Base-by-base conservation (phyloP, 1,140 invertebrate species). In the Diabrotica virgifera region DNA sequence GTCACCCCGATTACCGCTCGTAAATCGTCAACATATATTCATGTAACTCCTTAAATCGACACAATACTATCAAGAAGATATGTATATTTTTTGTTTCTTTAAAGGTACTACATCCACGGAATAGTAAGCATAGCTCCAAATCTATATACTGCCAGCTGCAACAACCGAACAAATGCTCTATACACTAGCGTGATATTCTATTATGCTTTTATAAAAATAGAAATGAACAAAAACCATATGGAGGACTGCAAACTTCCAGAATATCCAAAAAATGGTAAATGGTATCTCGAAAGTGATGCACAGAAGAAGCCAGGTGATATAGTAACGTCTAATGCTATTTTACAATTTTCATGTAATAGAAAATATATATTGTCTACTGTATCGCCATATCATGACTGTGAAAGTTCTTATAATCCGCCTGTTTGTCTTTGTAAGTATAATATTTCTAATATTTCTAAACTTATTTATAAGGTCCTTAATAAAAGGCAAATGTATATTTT, bases 171-270 rank as follows among this genome's bases (percentile, higher is more conserved):
- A 51, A 69, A 70, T 53, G 64, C 72, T 24, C 50, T 74, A 0
- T 74, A 63, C 12, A 74, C 72, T 1, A 66, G 65, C 38, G 58
- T 74, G 14, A 61, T 54, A 10, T 24, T 0, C 5, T 70, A 74
- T 51, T 65, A 52, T 5, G 54, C 68, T 36, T 68, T 59, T 54
- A 59, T 68, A 13, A 50, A 61, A 40, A 12, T 14, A 6, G 24
- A 51, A 24, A 51, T 14, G 36, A 61, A 12, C 10, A 61, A 13
- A 50, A 35, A 61, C 7, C 35, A 14, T 50, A 5, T 52, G 7
- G 40, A 61, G n/a, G 59, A 61, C 6, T 61, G 59, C 37, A 52
- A 11, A 2, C 59, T 61, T n/a, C 59, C 59, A 11, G 9, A 40
- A 9, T 36, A 61, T 61, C 59, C 59, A n/a, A 11, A 52, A 51